Evolutionary conservation across 2,797 vertebrate species (phyloP).

Genomic region (Peromyscus nudipes): DNA sequence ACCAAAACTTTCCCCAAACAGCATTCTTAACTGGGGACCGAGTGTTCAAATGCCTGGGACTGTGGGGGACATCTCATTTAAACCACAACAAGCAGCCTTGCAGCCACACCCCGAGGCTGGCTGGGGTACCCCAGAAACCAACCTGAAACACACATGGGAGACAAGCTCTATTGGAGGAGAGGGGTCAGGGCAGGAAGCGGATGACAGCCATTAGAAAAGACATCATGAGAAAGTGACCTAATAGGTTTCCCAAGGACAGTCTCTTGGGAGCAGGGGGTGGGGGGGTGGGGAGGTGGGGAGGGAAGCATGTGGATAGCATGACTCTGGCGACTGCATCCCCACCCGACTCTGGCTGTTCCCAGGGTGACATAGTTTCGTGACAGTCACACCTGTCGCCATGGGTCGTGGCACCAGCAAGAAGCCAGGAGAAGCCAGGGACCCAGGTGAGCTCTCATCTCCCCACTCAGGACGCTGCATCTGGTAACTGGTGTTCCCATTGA

Average conservation of each 20-base stretch:
- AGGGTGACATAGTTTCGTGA: neutral
- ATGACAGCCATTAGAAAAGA: neutral
- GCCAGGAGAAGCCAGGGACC: neutral
- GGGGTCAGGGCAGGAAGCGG: neutral
- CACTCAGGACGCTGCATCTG: neutral
- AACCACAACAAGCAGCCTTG: neutral
- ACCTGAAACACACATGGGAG: neutral
- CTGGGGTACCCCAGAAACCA: neutral
- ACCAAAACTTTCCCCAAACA: neutral
- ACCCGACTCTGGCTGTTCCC: neutral
- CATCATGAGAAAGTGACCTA: neutral
- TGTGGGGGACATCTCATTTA: neutral
- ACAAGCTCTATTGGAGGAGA: neutral
- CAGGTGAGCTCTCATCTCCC: neutral
- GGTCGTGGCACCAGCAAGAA: neutral
- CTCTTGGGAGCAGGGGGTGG: too few relatives aligned
- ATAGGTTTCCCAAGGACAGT: too few relatives aligned
- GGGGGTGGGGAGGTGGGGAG: too few relatives aligned
- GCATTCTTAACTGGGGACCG: neutral
- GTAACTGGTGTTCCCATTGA: neutral
- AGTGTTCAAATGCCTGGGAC: neutral
- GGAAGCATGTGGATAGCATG: neutral
- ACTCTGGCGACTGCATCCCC: neutral
- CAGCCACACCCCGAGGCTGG: too few relatives aligned
- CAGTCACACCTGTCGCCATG: neutral